Base-by-base conservation (phyloP, 37 sponge, comb jelly and placozoan species). In the Diacarnus erythraeanus region DNA sequence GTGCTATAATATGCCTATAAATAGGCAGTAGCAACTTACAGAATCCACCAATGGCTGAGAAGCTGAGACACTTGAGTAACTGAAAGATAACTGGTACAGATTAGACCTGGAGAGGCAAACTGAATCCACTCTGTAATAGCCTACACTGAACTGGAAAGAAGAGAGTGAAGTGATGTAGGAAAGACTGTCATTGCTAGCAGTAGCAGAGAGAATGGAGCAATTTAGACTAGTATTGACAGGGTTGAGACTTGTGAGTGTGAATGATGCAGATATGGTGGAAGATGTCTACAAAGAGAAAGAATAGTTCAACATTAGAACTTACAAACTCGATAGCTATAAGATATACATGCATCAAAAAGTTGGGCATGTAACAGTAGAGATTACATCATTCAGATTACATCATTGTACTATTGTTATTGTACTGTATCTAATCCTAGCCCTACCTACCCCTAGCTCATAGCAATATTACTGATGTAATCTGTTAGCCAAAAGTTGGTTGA, bases 211-310 rank as follows among this genome's bases (percentile, higher is more conserved):
- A 29, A 58, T 36, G 39, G 25, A n/a, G 44, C 84, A 83, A 59
- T 76, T 54, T 0, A 83, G 77, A 37, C 47, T 57, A 0, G 33
- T 34, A 2, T 33, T 34, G 22, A 76, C 84, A 57, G 77, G 40
- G 38, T 37, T 1, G 38, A 59, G 76, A 30, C 76, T 83, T 8
- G 5, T 33, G 27, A 74, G 17, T 12, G 12, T 15, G 12, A 47
- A 47, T 12, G 51, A 47, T 15, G 51, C 51, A 47, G 51, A 47
- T 6, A 47, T 12, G 12, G 51, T 12, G 12, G 51, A 12, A 47
- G 10, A 15, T 47, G 51, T 47, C 51, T 47, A 12, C 6, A 47
- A 47, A 47, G 12, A 47, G 12, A 12, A 12, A 47, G 6, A 47
- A 47, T 15, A 47, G n/a, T n/a, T n/a, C n/a, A n/a, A n/a, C n/a